Conservation (phyloP, 2,888 invertebrate genomes). For the Microdon myrmicae region DNA sequence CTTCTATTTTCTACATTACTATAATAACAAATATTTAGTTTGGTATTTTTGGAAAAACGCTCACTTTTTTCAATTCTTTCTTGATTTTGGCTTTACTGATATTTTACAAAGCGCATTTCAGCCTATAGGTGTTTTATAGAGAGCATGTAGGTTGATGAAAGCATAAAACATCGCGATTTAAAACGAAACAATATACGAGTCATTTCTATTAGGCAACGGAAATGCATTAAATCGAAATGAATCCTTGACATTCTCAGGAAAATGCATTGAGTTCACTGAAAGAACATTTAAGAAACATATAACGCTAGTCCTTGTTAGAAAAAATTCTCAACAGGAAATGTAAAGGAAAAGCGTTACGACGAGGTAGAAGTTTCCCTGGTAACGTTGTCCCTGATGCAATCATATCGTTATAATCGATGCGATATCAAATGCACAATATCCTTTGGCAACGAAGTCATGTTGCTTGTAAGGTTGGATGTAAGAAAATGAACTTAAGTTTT, state of each 20-base stretch:
- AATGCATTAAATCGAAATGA: conserved; percentile 56
- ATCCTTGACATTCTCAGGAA: conserved; percentile 55
- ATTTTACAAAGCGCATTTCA: too few species aligned
- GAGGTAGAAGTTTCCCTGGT: background rate
- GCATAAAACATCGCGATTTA: too few species aligned
- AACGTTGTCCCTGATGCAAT: background rate
- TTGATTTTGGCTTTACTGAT: too few species aligned
- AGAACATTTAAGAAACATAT: conserved; percentile 16
- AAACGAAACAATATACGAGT: too few species aligned
- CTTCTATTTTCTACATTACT: too few species aligned
- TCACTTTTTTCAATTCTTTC: too few species aligned
- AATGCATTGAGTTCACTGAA: conserved; percentile 46
- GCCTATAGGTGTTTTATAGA: too few species aligned
- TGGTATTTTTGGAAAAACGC: too few species aligned
- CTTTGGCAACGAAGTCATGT: conserved; percentile 12
- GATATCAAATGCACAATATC: conserved; percentile 27
- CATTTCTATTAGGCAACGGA: conserved; percentile 54
- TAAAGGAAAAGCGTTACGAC: conserved; percentile 12
- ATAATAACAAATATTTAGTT: too few species aligned
- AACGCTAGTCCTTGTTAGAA: conserved; percentile 28
- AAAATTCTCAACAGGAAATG: conserved; percentile 20
- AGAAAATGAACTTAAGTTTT: conserved; percentile 42
- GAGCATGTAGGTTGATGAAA: too few species aligned
- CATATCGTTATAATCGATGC: conserved; percentile 26
- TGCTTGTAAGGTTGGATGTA: conserved; percentile 18